These are phyloP conservation scores for Falco cherrug DNA, from an alignment of 2,797 vertebrate genomes.

Conservation along the genomic window DNA sequence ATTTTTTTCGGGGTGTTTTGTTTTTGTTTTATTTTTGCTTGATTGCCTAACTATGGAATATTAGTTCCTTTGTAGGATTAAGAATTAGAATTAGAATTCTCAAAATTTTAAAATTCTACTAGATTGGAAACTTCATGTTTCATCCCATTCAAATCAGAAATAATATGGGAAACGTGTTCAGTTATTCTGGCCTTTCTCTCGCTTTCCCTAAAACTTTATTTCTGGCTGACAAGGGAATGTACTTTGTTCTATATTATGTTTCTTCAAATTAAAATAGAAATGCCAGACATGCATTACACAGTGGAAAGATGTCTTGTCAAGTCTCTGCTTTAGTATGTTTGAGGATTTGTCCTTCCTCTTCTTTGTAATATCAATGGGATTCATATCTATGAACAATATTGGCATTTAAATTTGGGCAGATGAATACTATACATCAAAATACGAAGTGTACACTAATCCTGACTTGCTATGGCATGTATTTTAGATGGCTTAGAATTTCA, in stretches of 20 bases:
- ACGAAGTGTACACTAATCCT: background rate
- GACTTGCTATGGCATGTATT: background rate
- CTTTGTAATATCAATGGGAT: background rate
- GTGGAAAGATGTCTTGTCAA: background rate
- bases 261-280: background rate
- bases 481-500: background rate
- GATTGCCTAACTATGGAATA: background rate
- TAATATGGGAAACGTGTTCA: background rate
- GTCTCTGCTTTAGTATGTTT: background rate
- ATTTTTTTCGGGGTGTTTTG: background rate
- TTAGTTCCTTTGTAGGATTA: background rate
- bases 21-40: background rate
- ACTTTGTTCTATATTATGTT: background rate
- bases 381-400: background rate
- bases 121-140: background rate
- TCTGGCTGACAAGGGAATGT: background rate
- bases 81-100: background rate
- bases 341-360: background rate
- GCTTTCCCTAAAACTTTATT: background rate
- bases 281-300: background rate
- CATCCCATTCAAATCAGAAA: background rate
- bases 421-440: background rate
- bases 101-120: background rate
- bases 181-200: background rate
- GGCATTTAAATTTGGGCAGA: background rate